Percentiles rank a stretch among this genome's conserved stretches.
These are phyloP conservation scores for Zaprionus taronus DNA, from an alignment of 1,140 invertebrate genomes.

Conservation along the genomic window DNA sequence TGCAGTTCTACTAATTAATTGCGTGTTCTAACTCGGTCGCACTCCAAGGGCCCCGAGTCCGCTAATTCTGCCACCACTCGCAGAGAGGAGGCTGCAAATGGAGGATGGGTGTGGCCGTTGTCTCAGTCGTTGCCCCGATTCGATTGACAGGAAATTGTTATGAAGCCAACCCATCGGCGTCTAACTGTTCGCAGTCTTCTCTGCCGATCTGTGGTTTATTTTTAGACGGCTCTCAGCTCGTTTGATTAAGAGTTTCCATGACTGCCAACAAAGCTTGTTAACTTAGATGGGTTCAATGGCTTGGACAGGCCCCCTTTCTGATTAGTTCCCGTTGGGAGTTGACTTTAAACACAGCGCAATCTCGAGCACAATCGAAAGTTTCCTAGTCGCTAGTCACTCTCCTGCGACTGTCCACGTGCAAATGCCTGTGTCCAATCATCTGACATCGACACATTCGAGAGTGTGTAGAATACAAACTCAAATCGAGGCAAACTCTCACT, in stretches of 20 bases:
- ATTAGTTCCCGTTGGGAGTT: conserved; percentile 47
- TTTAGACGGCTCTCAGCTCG: conserved; percentile 28
- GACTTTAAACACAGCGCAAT: conserved; percentile 30
- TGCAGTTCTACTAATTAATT: conserved; percentile 69
- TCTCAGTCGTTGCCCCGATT: conserved; percentile 61
- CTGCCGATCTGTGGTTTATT: conserved; percentile 33
- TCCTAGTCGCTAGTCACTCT: conserved; percentile 43
- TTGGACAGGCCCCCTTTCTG: conserved; percentile 35
- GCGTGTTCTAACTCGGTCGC: conserved; percentile 60
- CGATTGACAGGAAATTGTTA: conserved; percentile 73
- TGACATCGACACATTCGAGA: conserved; percentile 64
- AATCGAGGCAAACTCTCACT: conserved; percentile 68
- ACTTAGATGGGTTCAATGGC: conserved; percentile 56
- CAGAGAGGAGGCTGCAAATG: conserved; percentile 6
- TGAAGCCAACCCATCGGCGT: conserved; percentile 39
- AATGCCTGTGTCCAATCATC: conserved; percentile 64
- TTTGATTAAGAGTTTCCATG: conserved; percentile 53
- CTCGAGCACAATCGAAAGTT: conserved; percentile 69
- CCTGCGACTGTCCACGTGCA: conserved; percentile 41
- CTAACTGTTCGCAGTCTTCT: conserved; percentile 36
- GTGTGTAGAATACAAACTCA: conserved; percentile 63
- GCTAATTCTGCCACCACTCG: conserved; percentile 18
- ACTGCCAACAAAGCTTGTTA: conserved; percentile 7
- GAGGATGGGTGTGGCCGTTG: conserved; percentile 35
- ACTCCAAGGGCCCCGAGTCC: conserved; percentile 39